Percentiles rank a stretch among this genome's conserved stretches.
phyloP scores from a whole-genome alignment of 2,113 vertebrate genomes.

The Columbina picui region DNA sequence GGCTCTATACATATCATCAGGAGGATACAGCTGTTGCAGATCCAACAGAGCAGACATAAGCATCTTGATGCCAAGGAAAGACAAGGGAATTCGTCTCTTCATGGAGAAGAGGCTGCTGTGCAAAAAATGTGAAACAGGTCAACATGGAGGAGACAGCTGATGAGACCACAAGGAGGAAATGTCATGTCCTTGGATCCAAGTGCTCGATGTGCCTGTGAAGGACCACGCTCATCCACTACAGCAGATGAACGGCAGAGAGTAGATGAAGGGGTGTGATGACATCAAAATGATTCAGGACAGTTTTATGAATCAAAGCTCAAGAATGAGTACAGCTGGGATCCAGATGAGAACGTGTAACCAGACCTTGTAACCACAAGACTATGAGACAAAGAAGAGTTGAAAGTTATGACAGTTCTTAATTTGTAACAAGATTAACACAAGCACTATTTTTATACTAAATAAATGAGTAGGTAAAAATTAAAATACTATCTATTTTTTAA shows the following conservation, averaged over 20 bases:
- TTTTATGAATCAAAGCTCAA: not conserved
- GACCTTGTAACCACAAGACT: not conserved
- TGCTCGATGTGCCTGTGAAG: not conserved
- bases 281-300: not conserved
- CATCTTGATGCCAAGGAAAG: not conserved
- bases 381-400: not conserved
- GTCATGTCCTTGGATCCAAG: not conserved
- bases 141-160: not conserved
- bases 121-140: not conserved
- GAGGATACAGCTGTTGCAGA: constrained; percentile 2
- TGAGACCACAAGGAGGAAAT: not conserved
- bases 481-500: not conserved
- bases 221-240: fast-evolving
- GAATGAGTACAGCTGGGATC: not conserved
- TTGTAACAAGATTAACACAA: not conserved
- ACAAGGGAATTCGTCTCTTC: not conserved
- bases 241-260: not conserved
- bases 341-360: not conserved
- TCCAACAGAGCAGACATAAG: not conserved
- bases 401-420: not conserved
- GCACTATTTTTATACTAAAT: not conserved
- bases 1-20: not conserved
- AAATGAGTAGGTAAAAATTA: not conserved
- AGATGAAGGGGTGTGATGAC: not conserved
- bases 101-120: not conserved